phyloP scores from a whole-genome alignment of 1,140 invertebrate genomes.

The Drosophila subobscura region DNA sequence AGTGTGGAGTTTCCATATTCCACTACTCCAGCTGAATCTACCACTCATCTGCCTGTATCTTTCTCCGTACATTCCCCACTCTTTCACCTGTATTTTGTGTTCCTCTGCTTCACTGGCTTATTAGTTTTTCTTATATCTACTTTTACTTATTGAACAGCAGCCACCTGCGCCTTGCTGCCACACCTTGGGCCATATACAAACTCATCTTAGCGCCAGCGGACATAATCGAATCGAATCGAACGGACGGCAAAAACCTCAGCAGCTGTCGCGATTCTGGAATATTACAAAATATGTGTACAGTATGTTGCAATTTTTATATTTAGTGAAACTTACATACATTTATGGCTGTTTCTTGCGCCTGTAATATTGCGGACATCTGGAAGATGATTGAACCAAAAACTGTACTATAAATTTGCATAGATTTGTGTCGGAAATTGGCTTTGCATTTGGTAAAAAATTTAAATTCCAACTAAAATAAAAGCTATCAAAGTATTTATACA shows the following conservation, averaged over 20 bases:
- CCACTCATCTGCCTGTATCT: not conserved
- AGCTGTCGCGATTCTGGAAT: slow-evolving; percentile 60
- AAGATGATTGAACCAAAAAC: slow-evolving; percentile 33
- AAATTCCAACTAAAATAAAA: no score
- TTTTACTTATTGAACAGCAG: slow-evolving; percentile 62
- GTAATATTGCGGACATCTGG: slow-evolving; percentile 9
- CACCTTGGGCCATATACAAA: slow-evolving; percentile 49
- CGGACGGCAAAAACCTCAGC: slow-evolving; percentile 22
- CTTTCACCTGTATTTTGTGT: slow-evolving; percentile 38
- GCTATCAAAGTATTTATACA: not conserved
- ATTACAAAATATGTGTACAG: slow-evolving; percentile 61
- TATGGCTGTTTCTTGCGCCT: not conserved
- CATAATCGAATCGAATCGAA: slow-evolving; percentile 52
- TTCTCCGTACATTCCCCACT: not conserved
- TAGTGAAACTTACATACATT: slow-evolving; percentile 26
- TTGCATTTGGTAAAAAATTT: not conserved
- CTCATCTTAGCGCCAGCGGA: slow-evolving; percentile 9
- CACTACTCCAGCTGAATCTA: no score
- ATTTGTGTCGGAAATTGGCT: slow-evolving; percentile 15
- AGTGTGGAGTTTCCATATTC: no score
- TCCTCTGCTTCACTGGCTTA: slow-evolving; percentile 20
- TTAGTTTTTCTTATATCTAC: slow-evolving; percentile 21
- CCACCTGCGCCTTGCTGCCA: slow-evolving; percentile 18
- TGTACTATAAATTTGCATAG: slow-evolving; percentile 60
- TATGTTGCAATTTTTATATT: slow-evolving; percentile 50